Percentiles rank a stretch among this genome's conserved stretches.
Evolutionary conservation across 2,797 vertebrate species (phyloP).

Genomic region (Pagetopsis macropterus): DNA sequence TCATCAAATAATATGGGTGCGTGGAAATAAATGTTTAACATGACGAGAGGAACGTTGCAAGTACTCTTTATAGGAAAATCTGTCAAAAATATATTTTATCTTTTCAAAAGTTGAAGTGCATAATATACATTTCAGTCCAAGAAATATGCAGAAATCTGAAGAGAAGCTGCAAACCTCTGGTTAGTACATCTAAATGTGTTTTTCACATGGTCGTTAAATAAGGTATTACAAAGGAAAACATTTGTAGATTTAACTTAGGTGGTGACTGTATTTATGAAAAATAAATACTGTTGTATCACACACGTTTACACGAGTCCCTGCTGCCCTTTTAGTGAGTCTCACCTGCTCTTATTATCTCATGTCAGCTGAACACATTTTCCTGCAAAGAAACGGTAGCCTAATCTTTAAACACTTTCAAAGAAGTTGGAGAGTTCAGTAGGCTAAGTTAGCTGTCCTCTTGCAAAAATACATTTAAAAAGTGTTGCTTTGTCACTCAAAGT

Average conservation of each 20-base stretch:
- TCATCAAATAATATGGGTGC: constrained; percentile 1
- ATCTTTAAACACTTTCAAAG: constrained; percentile 10
- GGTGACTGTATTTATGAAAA: constrained; percentile 33
- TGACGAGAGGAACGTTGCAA: neutral
- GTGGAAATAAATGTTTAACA: neutral
- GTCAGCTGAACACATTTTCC: constrained; percentile 5
- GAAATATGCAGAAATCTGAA: constrained; percentile 1
- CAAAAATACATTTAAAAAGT: neutral
- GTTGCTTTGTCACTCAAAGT: neutral
- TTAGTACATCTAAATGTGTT: neutral
- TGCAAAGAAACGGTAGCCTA: neutral
- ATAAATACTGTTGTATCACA: constrained; percentile 20
- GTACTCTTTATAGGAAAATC: neutral
- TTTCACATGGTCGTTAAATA: neutral
- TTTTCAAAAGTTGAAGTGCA: constrained; percentile 1
- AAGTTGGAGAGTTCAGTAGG: constrained; percentile 12
- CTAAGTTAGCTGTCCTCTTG: neutral
- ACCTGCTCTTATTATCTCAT: constrained; percentile 25
- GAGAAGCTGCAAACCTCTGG: neutral
- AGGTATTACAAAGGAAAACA: neutral
- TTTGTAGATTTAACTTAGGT: neutral
- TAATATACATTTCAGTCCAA: neutral
- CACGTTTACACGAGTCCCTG: constrained; percentile 22
- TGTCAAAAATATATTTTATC: constrained; percentile 20
- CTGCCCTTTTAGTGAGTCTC: constrained; percentile 14